Conservation (phyloP, 2,113 vertebrate genomes). For the Mormyrus iriodes region DNA sequence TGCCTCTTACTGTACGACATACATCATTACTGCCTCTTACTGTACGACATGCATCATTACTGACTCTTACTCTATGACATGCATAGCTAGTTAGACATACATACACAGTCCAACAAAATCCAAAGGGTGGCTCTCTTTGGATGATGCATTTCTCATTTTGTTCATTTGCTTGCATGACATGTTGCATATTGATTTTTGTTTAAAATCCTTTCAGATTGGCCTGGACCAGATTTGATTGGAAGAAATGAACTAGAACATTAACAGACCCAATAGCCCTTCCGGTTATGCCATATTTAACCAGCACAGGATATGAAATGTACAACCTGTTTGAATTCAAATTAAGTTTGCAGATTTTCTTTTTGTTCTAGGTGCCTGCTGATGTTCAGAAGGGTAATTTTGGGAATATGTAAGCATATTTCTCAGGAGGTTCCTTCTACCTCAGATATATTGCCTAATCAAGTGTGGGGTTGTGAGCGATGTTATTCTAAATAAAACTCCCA, state of each 20-base stretch:
- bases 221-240: constrained; percentile 1
- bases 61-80: neutral
- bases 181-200: constrained; percentile 1
- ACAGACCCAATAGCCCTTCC: neutral
- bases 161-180: neutral
- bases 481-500: neutral
- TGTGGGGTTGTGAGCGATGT: neutral
- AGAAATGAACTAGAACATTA: neutral
- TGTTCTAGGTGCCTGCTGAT: neutral
- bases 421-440: neutral
- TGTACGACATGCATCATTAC: too few relatives aligned
- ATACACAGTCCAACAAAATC: neutral
- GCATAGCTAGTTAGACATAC: too few relatives aligned
- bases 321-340: neutral
- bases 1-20: too few relatives aligned
- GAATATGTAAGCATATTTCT: constrained; percentile 3
- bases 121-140: neutral
- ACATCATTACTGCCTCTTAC: too few relatives aligned
- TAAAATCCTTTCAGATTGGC: neutral
- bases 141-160: neutral
- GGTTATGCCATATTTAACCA: neutral
- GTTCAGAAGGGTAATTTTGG: neutral
- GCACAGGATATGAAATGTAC: neutral
- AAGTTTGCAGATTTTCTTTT: neutral
- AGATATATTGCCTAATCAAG: neutral